These are phyloP conservation scores for Aphelocoma californica DNA, from an alignment of 2,797 vertebrate species.

Conservation along the genomic window DNA sequence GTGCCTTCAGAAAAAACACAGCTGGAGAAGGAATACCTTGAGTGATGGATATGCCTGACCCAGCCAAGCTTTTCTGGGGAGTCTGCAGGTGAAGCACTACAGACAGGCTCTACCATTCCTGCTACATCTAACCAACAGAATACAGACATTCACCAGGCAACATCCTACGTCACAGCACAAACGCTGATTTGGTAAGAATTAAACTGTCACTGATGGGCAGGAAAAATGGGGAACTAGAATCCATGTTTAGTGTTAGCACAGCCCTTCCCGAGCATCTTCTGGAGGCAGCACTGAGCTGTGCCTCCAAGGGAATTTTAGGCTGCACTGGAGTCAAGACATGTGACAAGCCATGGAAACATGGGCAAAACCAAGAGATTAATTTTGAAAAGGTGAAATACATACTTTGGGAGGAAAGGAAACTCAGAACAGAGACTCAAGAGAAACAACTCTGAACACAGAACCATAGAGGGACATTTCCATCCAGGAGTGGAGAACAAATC, in stretches of 20 bases:
- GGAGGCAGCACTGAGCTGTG: neutral
- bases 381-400: neutral
- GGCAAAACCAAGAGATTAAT: neutral
- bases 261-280: neutral
- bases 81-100: neutral
- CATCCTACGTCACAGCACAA: rapidly evolving
- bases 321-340: neutral
- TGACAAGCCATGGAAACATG: neutral
- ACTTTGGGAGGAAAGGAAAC: neutral
- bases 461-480: neutral
- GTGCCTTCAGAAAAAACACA: neutral
- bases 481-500: neutral
- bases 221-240: neutral
- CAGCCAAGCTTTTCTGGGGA: neutral
- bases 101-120: neutral
- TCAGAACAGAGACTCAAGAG: neutral
- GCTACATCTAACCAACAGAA: neutral
- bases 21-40: neutral
- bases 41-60: neutral
- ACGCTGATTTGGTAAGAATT: neutral
- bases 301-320: neutral
- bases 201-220: neutral
- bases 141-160: neutral
- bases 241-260: neutral
- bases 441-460: neutral